phyloP scores from a whole-genome alignment of 2,888 invertebrate genomes.

The Parasteatoda lunata region DNA sequence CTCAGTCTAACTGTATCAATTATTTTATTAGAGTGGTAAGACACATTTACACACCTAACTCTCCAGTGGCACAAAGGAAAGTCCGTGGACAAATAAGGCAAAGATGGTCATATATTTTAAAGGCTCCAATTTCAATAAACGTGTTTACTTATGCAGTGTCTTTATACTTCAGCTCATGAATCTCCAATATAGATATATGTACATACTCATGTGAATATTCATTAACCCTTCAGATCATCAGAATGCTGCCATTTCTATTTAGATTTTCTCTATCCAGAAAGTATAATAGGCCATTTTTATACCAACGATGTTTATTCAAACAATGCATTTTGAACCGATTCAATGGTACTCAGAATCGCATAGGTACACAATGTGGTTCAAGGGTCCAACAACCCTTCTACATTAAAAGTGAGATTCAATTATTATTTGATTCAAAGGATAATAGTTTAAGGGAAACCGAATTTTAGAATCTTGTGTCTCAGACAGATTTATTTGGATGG shows the following conservation, averaged over 20 bases:
- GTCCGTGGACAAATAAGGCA: constrained; percentile 58
- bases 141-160: constrained; percentile 64
- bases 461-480: too few relatives aligned
- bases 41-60: constrained; percentile 49
- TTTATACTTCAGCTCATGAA: constrained; percentile 41
- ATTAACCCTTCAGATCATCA: constrained; percentile 59
- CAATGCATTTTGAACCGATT: constrained; percentile 35
- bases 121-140: constrained; percentile 51
- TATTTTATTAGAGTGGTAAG: constrained; percentile 32
- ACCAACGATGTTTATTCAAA: constrained; percentile 26
- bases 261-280: constrained; percentile 1
- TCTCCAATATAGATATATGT: constrained; percentile 60
- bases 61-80: constrained; percentile 47
- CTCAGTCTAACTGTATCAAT: constrained; percentile 44
- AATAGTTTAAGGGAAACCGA: too few relatives aligned
- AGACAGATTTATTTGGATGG: too few relatives aligned
- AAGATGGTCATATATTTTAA: constrained; percentile 61
- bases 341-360: constrained; percentile 23
- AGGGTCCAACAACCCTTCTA: too few relatives aligned
- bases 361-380: constrained; percentile 28
- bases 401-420: too few relatives aligned
- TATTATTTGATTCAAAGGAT: too few relatives aligned
- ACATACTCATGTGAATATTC: constrained; percentile 67
- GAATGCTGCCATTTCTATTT: constrained; percentile 51
- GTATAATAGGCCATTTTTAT: constrained; percentile 39